A percentile compares a stretch with the other conserved stretches of the same genome.
phyloP scores from a whole-genome alignment of 2,888 invertebrate genomes.

The Drosophila conformis region DNA sequence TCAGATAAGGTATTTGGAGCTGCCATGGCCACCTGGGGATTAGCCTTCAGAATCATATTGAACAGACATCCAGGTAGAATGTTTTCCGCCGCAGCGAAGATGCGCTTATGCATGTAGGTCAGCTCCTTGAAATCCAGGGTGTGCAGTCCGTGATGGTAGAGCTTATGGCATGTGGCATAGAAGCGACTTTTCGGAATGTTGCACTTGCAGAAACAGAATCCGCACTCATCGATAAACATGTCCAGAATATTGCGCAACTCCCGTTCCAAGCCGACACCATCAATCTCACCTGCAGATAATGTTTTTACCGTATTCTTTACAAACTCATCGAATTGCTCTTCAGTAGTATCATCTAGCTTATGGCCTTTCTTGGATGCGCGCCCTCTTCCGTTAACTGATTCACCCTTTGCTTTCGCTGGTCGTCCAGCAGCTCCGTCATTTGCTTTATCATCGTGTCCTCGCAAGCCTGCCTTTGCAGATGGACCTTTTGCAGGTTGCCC shows the following conservation, averaged over 20 bases:
- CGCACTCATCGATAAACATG: slow-evolving; percentile 77
- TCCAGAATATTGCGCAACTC: slow-evolving; percentile 79
- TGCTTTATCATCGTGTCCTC: not conserved
- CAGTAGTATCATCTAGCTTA: slow-evolving; percentile 39
- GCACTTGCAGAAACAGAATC: slow-evolving; percentile 77
- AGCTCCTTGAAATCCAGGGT: slow-evolving; percentile 77
- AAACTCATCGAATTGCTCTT: slow-evolving; percentile 66
- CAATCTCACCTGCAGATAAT: slow-evolving; percentile 63
- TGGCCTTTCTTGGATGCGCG: slow-evolving; percentile 13
- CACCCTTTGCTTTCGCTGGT: not conserved
- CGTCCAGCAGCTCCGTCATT: not conserved
- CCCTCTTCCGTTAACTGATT: not conserved
- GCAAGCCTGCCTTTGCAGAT: slow-evolving; percentile 12
- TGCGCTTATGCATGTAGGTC: slow-evolving; percentile 79
- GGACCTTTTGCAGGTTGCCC: slow-evolving; percentile 1
- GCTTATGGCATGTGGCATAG: slow-evolving; percentile 78
- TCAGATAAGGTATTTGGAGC: not conserved
- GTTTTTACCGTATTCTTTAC: slow-evolving; percentile 63
- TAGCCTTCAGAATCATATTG: slow-evolving; percentile 70
- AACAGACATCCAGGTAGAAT: slow-evolving; percentile 78
- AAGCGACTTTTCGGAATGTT: slow-evolving; percentile 76
- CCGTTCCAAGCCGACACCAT: slow-evolving; percentile 72
- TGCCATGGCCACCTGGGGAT: slow-evolving; percentile 7
- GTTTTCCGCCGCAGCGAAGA: slow-evolving; percentile 77
- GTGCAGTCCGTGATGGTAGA: slow-evolving; percentile 79